phyloP scores from a whole-genome alignment of 2,888 invertebrate genomes.

The Sphaerophoria taeniata region DNA sequence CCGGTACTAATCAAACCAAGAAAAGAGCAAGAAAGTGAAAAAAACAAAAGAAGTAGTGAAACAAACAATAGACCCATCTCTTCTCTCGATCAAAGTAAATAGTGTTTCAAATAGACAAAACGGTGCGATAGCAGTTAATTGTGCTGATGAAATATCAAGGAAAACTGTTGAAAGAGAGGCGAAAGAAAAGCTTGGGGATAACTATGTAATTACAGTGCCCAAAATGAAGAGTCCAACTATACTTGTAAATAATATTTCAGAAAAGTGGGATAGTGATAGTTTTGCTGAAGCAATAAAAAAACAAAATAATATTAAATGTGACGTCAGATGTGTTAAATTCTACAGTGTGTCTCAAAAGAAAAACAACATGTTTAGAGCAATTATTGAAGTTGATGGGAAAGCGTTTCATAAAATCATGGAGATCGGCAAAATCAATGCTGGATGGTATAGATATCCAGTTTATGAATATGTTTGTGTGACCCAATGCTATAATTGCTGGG shows the following conservation, averaged over 20 bases:
- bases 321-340: conserved; percentile 12
- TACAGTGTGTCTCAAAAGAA: no score
- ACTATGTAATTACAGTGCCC: conserved; percentile 5
- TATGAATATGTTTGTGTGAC: conserved; percentile 10
- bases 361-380: no score
- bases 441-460: not conserved
- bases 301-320: conserved; percentile 2
- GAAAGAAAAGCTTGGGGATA: not conserved
- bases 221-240: conserved; percentile 5
- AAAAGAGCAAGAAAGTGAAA: not conserved
- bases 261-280: conserved; percentile 6
- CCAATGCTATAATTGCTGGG: conserved; percentile 18
- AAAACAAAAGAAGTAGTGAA: not conserved
- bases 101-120: not conserved
- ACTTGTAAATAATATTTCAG: conserved; percentile 14
- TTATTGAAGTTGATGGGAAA: not conserved
- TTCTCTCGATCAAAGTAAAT: not conserved
- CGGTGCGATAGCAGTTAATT: not conserved
- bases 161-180: not conserved
- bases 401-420: not conserved
- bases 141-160: not conserved
- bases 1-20: not conserved
- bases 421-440: not conserved
- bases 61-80: not conserved
- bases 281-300: conserved; percentile 9